phyloP scores from a whole-genome alignment of 2,113 vertebrate genomes.

The Scalopus aquaticus region DNA sequence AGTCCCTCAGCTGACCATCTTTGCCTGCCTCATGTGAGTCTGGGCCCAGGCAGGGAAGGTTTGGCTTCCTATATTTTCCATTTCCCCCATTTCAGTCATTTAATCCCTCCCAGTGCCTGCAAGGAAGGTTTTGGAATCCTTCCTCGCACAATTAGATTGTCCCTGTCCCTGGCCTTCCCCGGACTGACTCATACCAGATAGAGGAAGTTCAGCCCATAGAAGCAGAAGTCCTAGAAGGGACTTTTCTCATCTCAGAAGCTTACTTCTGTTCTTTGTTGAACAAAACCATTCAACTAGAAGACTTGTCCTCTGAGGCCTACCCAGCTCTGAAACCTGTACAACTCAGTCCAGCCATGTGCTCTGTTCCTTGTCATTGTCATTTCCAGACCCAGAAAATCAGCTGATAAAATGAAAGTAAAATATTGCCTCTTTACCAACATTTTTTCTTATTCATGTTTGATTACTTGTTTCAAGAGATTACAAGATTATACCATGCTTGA shows the following conservation, averaged over 20 bases:
- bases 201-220: neutral
- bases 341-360: neutral
- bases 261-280: neutral
- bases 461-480: slow-evolving; percentile 6
- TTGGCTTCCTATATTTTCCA: neutral
- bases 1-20: neutral
- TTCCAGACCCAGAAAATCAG: neutral
- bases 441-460: neutral
- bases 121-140: neutral
- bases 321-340: neutral
- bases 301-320: too few species aligned
- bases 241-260: neutral
- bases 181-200: too few species aligned
- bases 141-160: neutral
- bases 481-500: neutral
- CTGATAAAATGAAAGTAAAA: neutral
- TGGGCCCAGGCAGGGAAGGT: neutral
- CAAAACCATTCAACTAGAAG: neutral
- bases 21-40: neutral
- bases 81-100: neutral
- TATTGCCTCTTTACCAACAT: neutral
- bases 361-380: neutral
- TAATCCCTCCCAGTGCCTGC: neutral
- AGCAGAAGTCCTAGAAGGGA: neutral
- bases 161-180: neutral